Conservation (phyloP, 2,888 invertebrate genomes). For the Aporophyla nigra region DNA sequence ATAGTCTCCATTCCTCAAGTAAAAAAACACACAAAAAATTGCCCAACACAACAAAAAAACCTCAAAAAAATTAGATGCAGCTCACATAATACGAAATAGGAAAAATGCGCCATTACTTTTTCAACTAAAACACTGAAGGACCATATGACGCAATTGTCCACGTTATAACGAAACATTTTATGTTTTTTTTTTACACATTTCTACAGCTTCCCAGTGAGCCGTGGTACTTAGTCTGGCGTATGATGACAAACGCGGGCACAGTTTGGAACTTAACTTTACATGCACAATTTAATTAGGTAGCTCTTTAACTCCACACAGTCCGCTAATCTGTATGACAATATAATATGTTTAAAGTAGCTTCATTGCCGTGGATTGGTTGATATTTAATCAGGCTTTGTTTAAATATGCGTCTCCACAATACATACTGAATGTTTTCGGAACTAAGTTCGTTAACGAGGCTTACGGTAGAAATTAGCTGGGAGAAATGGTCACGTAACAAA, state of each 20-base stretch:
- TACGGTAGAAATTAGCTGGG: no score
- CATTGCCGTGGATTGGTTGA: constrained; percentile 48
- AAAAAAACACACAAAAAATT: not conserved
- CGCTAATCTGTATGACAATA: constrained; percentile 52
- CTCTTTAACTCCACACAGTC: constrained; percentile 60
- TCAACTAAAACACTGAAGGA: constrained; percentile 48
- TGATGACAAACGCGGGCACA: constrained; percentile 62
- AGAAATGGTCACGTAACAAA: no score
- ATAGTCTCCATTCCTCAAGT: not conserved
- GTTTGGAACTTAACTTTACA: constrained; percentile 69
- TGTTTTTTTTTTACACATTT: constrained; percentile 61
- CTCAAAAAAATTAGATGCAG: constrained; percentile 20
- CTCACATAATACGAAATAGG: constrained; percentile 29
- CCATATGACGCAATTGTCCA: constrained; percentile 58
- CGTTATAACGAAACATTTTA: constrained; percentile 56
- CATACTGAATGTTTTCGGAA: not conserved
- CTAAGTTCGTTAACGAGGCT: no score
- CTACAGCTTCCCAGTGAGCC: constrained; percentile 50
- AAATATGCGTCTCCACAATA: not conserved
- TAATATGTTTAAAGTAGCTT: constrained; percentile 45
- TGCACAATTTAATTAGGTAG: constrained; percentile 69
- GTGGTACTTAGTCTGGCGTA: constrained; percentile 42
- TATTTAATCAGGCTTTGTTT: not conserved
- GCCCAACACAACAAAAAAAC: constrained; percentile 6
- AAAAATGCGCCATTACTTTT: constrained; percentile 44